Base-by-base conservation (phyloP, 1,140 invertebrate genomes). In the Drosophila tropicalis region DNA sequence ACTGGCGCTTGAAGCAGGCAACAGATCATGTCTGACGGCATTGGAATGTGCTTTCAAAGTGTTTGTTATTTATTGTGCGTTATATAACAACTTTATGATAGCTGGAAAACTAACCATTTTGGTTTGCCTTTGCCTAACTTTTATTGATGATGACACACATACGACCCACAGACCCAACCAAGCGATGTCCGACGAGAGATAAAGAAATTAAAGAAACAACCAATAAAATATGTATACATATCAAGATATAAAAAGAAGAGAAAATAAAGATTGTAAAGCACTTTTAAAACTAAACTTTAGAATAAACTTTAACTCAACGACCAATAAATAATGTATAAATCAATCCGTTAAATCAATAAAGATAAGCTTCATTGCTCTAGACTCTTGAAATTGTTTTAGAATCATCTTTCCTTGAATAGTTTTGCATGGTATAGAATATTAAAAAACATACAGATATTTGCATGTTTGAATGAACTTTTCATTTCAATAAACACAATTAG, bases 21-120 rank as follows among this genome's bases (percentile, higher is more conserved):
- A 51, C 44, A 51, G 44, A 51, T 51, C 44, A 51, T 51, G 17
- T 51, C 44, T 51, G 44, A 51, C 44, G 44, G 44, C 44, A 51
- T 22, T 51, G 44, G 44, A 44, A 44, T 44, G 41, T 72, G 72
- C 79, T 73, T 79, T 87, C 79, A 89, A 64, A 86, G 81, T 86
- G 76, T 87, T 67, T 89, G 76, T 87, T 89, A 87, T 87, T 87
- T 87, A 87, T 87, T 83, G 83, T 89, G 83, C 84, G 84, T 87
- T 87, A 83, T 72, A 87, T 76, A 87, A 87, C 83, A 87, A 87
- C 84, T 87, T 87, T 87, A 87, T 87, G 72, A 83, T 89, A 63
- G 78, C 67, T 64, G 40, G 62, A 61, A 55, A 51, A 62, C 61
- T 36, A 72, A 76, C 25, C 54, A 76, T 79, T 58, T 76, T 64